A percentile compares a stretch with the other conserved stretches of the same genome.
phyloP scores from a whole-genome alignment of 2,113 vertebrate genomes.

The Rhodinocichla rosea region DNA sequence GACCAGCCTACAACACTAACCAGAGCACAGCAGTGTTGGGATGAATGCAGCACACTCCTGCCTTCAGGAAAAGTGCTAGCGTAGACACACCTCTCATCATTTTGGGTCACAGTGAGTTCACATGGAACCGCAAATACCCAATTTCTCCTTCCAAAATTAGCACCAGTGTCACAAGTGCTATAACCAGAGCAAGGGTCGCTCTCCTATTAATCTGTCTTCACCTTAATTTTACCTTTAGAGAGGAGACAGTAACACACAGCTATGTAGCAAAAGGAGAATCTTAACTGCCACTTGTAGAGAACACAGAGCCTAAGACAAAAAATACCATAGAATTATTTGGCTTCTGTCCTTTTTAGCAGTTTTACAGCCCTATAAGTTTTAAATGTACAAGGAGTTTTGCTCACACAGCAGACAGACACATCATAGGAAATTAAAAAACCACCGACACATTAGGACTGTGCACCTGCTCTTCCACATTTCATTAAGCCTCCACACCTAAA shows the following conservation, averaged over 20 bases:
- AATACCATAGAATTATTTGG: not conserved
- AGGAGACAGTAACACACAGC: not conserved
- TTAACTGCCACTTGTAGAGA: not conserved
- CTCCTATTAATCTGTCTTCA: not conserved
- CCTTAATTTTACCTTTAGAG: not conserved
- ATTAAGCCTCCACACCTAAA: conserved; percentile 33
- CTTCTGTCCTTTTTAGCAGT: not conserved
- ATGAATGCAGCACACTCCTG: not conserved
- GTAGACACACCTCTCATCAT: not conserved
- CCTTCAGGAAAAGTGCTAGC: not conserved
- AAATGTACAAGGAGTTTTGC: conserved; percentile 5
- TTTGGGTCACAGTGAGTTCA: not conserved
- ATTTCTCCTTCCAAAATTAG: not conserved
- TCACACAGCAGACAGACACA: conserved; percentile 38
- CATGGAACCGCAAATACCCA: not conserved
- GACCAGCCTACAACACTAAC: not conserved
- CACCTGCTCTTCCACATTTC: conserved; percentile 58
- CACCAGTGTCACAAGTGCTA: not conserved
- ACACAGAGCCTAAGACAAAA: not conserved
- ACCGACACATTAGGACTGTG: not conserved
- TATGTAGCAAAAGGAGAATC: not conserved
- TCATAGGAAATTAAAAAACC: not conserved
- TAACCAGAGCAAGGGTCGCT: not conserved
- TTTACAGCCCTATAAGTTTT: conserved; percentile 17
- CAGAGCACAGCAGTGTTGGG: not conserved